phyloP scores from a whole-genome alignment of 1,140 invertebrate genomes.

The Macrocentrus cingulum region DNA sequence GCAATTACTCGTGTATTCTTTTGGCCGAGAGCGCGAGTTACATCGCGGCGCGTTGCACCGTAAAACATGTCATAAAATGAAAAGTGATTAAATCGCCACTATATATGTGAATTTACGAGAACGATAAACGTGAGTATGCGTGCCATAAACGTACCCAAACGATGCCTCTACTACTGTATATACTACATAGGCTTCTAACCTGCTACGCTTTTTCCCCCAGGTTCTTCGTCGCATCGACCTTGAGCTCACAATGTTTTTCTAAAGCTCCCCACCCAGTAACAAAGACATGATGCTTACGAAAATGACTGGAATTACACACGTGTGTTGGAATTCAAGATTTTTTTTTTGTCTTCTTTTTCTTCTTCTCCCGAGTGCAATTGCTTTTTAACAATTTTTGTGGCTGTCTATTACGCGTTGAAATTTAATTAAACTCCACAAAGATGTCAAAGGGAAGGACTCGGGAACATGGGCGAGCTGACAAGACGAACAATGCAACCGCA shows the following conservation, averaged over 20 bases:
- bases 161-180: conserved; percentile 38
- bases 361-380: too few relatives aligned
- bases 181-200: conserved; percentile 17
- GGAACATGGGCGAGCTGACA: conserved; percentile 21
- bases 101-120: conserved; percentile 47
- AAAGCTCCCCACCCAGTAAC: too few relatives aligned
- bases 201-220: background rate
- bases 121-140: conserved; percentile 51
- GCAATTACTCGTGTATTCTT: conserved; percentile 4
- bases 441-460: conserved; percentile 28
- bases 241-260: too few relatives aligned
- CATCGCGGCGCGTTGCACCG: conserved; percentile 32
- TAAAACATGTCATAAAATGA: conserved; percentile 50
- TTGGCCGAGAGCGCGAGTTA: conserved; percentile 27
- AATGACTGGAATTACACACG: background rate
- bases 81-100: conserved; percentile 44
- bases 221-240: too few relatives aligned
- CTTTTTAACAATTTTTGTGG: background rate
- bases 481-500: conserved; percentile 33
- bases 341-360: too few relatives aligned
- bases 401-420: conserved; percentile 26
- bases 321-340: background rate
- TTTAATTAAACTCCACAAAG: conserved; percentile 33
- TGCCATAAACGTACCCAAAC: conserved; percentile 44
- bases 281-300: too few relatives aligned